These are phyloP conservation scores for human (Homo sapiens) DNA, from an alignment of 2,113 vertebrate species.

Conservation along the genomic window DNA sequence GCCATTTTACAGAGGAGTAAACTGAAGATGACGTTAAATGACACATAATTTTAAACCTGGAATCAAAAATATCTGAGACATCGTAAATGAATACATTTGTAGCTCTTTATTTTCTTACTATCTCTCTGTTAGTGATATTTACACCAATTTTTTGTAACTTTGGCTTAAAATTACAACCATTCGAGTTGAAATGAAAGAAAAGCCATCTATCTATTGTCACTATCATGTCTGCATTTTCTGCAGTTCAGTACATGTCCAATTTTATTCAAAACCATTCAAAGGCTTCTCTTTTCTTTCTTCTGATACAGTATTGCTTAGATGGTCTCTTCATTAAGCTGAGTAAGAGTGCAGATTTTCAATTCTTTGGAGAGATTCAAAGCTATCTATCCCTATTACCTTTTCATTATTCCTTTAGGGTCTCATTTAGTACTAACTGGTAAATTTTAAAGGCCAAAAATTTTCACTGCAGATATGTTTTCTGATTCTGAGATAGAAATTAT, in stretches of 20 bases:
- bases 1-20: background rate
- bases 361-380: slow-evolving; percentile 53
- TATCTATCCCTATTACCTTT: slow-evolving; percentile 44
- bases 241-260: background rate
- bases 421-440: slow-evolving; percentile 34
- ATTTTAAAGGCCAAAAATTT: slow-evolving; percentile 66
- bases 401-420: slow-evolving; percentile 58
- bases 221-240: background rate
- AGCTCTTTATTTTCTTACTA: background rate
- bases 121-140: background rate
- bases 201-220: background rate
- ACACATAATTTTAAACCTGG: background rate
- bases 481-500: slow-evolving; percentile 53
- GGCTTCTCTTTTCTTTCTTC: slow-evolving; percentile 33
- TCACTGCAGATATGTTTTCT: slow-evolving; percentile 62
- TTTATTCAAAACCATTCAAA: slow-evolving; percentile 31
- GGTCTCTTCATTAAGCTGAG: slow-evolving; percentile 57
- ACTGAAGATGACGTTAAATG: background rate
- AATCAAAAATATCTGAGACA: background rate
- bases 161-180: slow-evolving; percentile 6
- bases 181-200: slow-evolving; percentile 41
- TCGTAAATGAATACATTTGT: background rate
- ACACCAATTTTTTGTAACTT: background rate
- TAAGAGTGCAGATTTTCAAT: slow-evolving; percentile 45
- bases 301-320: slow-evolving; percentile 44